Conservation (phyloP, 2,113 vertebrate genomes). For the Hippocampus mohnikei region DNA sequence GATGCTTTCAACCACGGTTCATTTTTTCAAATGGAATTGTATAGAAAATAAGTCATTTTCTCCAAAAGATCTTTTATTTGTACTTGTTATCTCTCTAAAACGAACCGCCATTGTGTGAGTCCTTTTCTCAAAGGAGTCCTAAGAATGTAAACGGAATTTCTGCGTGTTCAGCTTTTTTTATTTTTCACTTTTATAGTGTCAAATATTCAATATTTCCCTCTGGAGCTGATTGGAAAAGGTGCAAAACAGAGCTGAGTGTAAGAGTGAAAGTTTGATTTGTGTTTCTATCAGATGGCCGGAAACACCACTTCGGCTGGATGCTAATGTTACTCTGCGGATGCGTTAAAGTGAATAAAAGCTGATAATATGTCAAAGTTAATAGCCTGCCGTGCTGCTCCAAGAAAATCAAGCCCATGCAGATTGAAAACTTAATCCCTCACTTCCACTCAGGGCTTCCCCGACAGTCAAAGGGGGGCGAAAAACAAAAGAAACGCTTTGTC, state of each 20-base stretch:
- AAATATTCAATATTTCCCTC: slow-evolving; percentile 6
- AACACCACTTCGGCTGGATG: slow-evolving; percentile 1
- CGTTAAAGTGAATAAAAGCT: slow-evolving; percentile 10
- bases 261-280: slow-evolving; percentile 3
- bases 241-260: slow-evolving; percentile 5
- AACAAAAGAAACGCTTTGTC: slow-evolving; percentile 6
- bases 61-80: neutral
- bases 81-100: neutral
- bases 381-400: neutral
- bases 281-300: slow-evolving; percentile 3
- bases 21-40: neutral
- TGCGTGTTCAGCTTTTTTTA: neutral
- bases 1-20: neutral
- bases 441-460: neutral
- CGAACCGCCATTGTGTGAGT: neutral
- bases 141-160: neutral
- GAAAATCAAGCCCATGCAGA: slow-evolving; percentile 1
- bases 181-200: neutral
- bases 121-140: neutral
- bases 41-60: neutral
- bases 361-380: slow-evolving; percentile 13
- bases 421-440: slow-evolving; percentile 5
- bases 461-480: neutral
- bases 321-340: slow-evolving; percentile 14
- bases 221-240: neutral